Conservation (phyloP, 2,797 vertebrate species). For the Emydoidea blandingii region DNA sequence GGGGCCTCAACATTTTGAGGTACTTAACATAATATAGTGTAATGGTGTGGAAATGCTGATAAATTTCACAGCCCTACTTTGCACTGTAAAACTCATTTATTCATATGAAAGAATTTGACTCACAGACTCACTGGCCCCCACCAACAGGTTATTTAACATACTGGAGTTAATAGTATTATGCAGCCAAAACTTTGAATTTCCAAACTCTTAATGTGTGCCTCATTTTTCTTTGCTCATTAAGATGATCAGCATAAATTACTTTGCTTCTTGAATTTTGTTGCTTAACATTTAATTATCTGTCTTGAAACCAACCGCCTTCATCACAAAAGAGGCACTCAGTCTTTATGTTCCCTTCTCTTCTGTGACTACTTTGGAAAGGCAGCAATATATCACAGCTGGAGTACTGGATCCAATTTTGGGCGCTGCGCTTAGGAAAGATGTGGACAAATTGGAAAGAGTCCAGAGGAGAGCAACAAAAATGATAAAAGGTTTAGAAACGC, state of each 20-base stretch:
- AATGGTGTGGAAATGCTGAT: not conserved
- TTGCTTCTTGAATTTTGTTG: conserved; percentile 54
- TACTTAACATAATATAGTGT: not conserved
- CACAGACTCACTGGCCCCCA: conserved; percentile 5
- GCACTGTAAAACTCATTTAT: conserved; percentile 43
- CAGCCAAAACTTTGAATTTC: conserved; percentile 33
- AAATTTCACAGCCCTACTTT: conserved; percentile 43
- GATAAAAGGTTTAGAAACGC: not conserved
- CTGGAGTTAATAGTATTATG: conserved; percentile 4
- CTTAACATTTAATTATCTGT: conserved; percentile 27
- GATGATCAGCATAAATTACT: conserved; percentile 39
- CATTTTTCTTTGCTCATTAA: conserved; percentile 29
- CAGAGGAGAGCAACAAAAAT: not conserved
- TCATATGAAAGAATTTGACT: conserved; percentile 38
- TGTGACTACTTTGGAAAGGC: not conserved
- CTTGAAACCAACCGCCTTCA: not conserved
- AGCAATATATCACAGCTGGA: not conserved
- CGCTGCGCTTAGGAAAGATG: not conserved
- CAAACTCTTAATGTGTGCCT: not conserved
- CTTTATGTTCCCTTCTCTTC: not conserved
- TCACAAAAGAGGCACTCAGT: not conserved
- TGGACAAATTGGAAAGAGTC: not conserved
- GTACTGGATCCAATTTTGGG: not conserved
- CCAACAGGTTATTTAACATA: conserved; percentile 55
- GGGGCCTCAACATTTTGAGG: not conserved